Percentiles rank a stretch among this genome's conserved stretches.
phyloP scores from a whole-genome alignment of 1,140 invertebrate genomes.

The Odontomachus brunneus region DNA sequence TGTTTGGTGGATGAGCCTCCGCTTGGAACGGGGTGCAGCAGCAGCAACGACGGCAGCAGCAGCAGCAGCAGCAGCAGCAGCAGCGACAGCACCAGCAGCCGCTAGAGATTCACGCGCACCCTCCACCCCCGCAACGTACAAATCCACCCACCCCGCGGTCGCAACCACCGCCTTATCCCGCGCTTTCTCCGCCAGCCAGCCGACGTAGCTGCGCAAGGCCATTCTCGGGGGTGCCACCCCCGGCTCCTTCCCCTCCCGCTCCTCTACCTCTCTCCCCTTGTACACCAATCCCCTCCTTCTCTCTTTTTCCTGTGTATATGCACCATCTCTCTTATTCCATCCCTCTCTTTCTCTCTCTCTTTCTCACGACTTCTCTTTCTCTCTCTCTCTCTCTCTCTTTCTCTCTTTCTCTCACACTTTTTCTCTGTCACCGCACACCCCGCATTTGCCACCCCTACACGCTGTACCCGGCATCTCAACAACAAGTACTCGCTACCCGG shows the following conservation, averaged over 20 bases:
- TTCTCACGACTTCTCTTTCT: slow-evolving; percentile 19
- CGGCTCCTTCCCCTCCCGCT: slow-evolving; percentile 62
- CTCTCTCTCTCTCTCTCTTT: slow-evolving; percentile 16
- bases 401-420: slow-evolving; percentile 60
- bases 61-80: slow-evolving; percentile 1
- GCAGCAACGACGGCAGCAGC: background rate
- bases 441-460: slow-evolving; percentile 70
- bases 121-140: slow-evolving; percentile 36
- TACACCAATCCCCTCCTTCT: slow-evolving; percentile 61
- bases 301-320: slow-evolving; percentile 65
- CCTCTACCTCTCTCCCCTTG: slow-evolving; percentile 45
- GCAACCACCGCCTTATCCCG: slow-evolving; percentile 72
- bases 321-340: slow-evolving; percentile 30
- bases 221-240: slow-evolving; percentile 67
- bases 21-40: slow-evolving; percentile 37
- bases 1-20: slow-evolving; percentile 70
- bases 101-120: slow-evolving; percentile 45
- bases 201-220: slow-evolving; percentile 77
- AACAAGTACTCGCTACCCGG: slow-evolving; percentile 84
- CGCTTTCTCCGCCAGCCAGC: slow-evolving; percentile 69
- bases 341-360: slow-evolving; percentile 21
- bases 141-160: slow-evolving; percentile 53
- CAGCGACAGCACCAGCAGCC: slow-evolving; percentile 11
- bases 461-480: slow-evolving; percentile 81
- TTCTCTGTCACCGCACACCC: slow-evolving; percentile 57